Conservation (phyloP, 2,888 invertebrate species). For the Ypsolopha sequella region DNA sequence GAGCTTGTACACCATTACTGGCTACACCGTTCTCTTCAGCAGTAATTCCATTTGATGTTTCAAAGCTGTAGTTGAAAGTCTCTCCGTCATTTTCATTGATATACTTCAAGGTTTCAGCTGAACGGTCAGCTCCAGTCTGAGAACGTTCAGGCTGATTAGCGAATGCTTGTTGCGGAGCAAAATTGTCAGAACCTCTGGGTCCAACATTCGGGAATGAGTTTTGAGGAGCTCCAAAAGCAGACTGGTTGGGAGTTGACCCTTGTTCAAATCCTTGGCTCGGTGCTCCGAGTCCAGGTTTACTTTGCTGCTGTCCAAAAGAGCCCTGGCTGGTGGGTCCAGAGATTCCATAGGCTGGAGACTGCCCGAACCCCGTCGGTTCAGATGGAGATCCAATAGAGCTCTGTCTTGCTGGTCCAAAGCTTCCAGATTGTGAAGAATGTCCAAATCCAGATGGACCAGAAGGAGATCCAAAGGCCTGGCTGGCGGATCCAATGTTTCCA, state of each 20-base stretch:
- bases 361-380: constrained; percentile 13
- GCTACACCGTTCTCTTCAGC: constrained; percentile 59
- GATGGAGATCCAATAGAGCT: neutral
- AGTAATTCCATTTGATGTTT: constrained; percentile 58
- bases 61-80: constrained; percentile 47
- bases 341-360: constrained; percentile 3
- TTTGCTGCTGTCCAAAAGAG: neutral
- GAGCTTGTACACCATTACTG: constrained; percentile 53
- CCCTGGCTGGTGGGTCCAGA: neutral
- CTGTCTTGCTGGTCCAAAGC: neutral
- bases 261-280: neutral
- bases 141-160: constrained; percentile 34
- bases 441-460: constrained; percentile 13
- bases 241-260: neutral
- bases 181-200: neutral
- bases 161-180: neutral
- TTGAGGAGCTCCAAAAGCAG: neutral
- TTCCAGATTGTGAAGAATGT: constrained; percentile 6
- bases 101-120: constrained; percentile 47
- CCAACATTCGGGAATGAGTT: neutral
- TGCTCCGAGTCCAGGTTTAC: no score
- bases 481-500: neutral
- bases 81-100: constrained; percentile 54
- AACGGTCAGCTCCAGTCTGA: constrained; percentile 44
- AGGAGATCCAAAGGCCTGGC: neutral